A percentile compares a stretch with the other conserved stretches of the same genome.
Evolutionary conservation across 2,888 invertebrate genomes (phyloP).

Genomic region (Ephialtes manifestator): DNA sequence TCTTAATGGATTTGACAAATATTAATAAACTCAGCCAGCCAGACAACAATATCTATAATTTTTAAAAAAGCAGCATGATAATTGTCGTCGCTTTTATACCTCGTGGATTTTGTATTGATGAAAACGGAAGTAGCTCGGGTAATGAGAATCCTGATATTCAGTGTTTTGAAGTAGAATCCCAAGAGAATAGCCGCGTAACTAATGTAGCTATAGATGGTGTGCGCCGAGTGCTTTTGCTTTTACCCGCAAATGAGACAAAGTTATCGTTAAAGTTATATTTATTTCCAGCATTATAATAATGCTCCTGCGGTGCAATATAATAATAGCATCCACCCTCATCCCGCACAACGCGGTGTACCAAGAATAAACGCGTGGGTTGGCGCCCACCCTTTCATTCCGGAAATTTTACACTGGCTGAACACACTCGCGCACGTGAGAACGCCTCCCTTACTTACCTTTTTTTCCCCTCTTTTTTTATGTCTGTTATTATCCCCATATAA

Average conservation of each 20-base stretch:
- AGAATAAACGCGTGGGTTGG: slow-evolving; percentile 22
- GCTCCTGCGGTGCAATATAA: slow-evolving; percentile 36
- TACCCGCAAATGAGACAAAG: slow-evolving; percentile 9
- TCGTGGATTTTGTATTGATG: neutral
- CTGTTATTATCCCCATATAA: slow-evolving; percentile 45
- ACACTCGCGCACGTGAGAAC: slow-evolving; percentile 55
- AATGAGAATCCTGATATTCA: neutral
- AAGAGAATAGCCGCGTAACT: neutral
- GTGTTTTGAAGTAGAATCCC: neutral
- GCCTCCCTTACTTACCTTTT: slow-evolving; percentile 34
- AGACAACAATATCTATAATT: neutral
- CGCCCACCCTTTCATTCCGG: slow-evolving; percentile 52
- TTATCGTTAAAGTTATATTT: slow-evolving; percentile 62
- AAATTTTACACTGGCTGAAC: slow-evolving; percentile 64
- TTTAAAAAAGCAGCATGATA: neutral
- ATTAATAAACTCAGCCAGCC: no score
- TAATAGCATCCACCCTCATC: slow-evolving; percentile 60
- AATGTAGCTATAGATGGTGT: neutral
- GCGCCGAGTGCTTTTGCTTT: neutral
- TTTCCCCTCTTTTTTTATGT: slow-evolving; percentile 4
- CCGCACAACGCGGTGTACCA: slow-evolving; percentile 16
- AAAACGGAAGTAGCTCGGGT: neutral
- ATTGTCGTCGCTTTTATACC: neutral
- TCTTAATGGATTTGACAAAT: no score
- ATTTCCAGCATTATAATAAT: slow-evolving; percentile 47